A percentile compares a stretch with the other conserved stretches of the same genome.
Conservation (phyloP, 2,113 vertebrate genomes). For the Mustela nigripes region DNA sequence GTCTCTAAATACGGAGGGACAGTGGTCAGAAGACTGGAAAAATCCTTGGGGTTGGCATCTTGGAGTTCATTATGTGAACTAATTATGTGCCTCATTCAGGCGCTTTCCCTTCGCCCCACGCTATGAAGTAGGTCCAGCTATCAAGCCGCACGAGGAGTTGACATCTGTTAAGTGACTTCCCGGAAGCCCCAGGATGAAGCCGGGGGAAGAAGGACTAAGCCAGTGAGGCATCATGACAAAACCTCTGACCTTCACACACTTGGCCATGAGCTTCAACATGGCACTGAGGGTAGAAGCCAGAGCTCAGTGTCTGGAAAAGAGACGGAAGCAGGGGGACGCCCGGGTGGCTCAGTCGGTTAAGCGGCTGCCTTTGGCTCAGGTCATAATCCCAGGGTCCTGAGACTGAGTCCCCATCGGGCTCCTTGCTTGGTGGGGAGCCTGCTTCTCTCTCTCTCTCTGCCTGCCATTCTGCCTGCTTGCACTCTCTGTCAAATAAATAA, state of each 20-base stretch:
- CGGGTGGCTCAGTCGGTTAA: too few species aligned
- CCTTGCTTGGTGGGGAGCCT: too few species aligned
- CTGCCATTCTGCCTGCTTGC: too few species aligned
- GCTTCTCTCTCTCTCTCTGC: too few species aligned
- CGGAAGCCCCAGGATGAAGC: neutral
- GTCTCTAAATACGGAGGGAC: neutral
- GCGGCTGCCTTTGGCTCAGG: too few species aligned
- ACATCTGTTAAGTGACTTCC: neutral
- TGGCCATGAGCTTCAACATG: fast-evolving
- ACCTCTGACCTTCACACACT: neutral
- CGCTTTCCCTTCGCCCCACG: too few species aligned
- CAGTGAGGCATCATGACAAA: neutral
- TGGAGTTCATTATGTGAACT: neutral
- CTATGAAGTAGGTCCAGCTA: fast-evolving
- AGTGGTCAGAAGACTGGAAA: neutral
- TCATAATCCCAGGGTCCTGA: too few species aligned
- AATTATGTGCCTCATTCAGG: fast-evolving
- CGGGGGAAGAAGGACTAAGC: neutral
- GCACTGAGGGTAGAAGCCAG: neutral
- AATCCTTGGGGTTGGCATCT: neutral
- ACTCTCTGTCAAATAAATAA: too few species aligned
- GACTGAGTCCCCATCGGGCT: too few species aligned
- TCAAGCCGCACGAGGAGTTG: fast-evolving
- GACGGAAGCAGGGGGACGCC: too few species aligned
- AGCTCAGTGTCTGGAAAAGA: neutral